Percentiles rank a stretch among this genome's conserved stretches.
These are phyloP conservation scores for Alviniconcha marisindica DNA, from an alignment of 1,140 invertebrate species.

Conservation along the genomic window DNA sequence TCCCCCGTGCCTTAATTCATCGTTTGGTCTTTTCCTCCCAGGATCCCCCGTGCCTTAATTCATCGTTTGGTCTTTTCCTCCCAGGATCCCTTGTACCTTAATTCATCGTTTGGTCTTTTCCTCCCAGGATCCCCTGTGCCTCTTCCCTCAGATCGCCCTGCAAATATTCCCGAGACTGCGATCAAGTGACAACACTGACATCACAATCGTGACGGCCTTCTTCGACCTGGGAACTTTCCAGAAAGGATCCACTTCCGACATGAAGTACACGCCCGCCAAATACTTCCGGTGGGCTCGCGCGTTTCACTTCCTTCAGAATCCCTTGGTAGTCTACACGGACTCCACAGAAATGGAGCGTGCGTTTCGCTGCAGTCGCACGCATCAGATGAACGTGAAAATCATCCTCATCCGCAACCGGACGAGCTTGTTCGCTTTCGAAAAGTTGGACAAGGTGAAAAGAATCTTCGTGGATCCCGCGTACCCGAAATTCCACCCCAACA, in stretches of 20 bases:
- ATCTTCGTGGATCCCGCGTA: conserved; percentile 52
- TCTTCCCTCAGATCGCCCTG: neutral
- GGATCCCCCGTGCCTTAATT: too few relatives aligned
- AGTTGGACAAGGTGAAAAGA: conserved; percentile 45
- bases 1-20: too few relatives aligned
- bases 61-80: too few relatives aligned
- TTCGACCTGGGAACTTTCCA: conserved; percentile 8
- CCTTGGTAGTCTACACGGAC: conserved; percentile 9
- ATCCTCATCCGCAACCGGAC: conserved; percentile 48
- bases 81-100: too few relatives aligned
- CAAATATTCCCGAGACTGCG: neutral
- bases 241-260: neutral
- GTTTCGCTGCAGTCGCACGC: neutral
- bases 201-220: conserved; percentile 7
- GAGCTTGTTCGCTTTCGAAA: conserved; percentile 50
- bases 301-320: neutral
- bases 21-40: too few relatives aligned
- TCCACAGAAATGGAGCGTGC: neutral
- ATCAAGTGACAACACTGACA: neutral
- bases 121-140: too few relatives aligned
- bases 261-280: neutral
- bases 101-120: too few relatives aligned
- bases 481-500: conserved; percentile 61
- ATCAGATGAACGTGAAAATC: neutral
- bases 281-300: neutral